These are phyloP conservation scores for Hemicordylus capensis DNA, from an alignment of 2,113 vertebrate species.

Conservation along the genomic window DNA sequence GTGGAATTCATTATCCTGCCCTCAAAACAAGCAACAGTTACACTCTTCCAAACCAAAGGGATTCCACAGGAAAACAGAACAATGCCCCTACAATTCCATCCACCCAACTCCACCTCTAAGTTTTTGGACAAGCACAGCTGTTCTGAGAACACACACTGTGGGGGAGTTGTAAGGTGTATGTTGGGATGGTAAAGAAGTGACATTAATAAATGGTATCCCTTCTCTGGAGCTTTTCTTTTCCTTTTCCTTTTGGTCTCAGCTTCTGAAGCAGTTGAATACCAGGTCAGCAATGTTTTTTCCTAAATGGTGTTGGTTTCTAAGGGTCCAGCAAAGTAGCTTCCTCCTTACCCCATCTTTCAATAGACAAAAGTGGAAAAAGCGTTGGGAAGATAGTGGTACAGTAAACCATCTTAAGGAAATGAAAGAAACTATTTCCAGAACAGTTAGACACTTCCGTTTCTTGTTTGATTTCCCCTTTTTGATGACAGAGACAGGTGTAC, in stretches of 20 bases:
- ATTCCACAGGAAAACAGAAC: constrained; percentile 6
- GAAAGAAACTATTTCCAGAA: no score
- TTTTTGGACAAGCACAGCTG: background rate
- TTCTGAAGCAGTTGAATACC: background rate
- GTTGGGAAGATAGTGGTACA: no score
- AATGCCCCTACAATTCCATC: background rate
- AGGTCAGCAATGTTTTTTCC: no score
- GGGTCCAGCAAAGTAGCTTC: background rate
- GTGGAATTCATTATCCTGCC: constrained; percentile 23
- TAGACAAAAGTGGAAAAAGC: no score
- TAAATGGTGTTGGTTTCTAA: background rate
- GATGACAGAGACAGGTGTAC: no score
- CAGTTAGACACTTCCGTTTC: no score
- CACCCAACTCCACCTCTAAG: background rate
- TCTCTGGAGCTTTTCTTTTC: background rate
- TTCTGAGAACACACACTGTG: background rate
- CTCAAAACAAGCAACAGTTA: constrained; percentile 20
- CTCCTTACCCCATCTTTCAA: background rate
- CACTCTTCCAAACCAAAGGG: background rate
- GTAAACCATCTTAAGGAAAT: no score
- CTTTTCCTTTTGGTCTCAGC: background rate
- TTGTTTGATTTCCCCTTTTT: no score
- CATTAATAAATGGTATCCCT: background rate
- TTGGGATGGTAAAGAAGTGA: background rate
- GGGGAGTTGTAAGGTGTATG: background rate